Evolutionary conservation across 2,113 vertebrate genomes (phyloP).

Genomic region (Seriola quinqueradiata): DNA sequence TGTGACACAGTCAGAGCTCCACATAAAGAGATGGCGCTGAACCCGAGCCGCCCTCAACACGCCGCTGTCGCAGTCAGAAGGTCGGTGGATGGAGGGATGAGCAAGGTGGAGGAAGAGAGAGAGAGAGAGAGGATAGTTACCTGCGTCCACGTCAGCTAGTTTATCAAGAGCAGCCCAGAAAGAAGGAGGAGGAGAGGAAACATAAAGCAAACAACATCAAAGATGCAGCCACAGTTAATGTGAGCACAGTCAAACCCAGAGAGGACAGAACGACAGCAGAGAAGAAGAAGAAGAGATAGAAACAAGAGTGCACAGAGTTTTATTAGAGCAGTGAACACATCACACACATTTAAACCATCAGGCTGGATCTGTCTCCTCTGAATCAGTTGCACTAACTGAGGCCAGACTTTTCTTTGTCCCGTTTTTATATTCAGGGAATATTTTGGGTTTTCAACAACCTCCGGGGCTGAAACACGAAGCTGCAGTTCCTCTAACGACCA

Average conservation of each 20-base stretch:
- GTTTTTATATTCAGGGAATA: no score
- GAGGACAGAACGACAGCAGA: background rate
- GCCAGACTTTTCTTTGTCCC: no score
- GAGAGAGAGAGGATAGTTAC: conserved; percentile 88
- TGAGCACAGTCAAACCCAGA: conserved; percentile 58
- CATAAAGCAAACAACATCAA: conserved; percentile 79
- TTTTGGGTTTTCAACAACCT: no score
- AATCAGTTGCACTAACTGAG: no score
- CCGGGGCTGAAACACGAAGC: no score
- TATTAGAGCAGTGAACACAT: no score
- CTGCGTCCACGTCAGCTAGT: conserved; percentile 99
- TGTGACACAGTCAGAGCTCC: no score
- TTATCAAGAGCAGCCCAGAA: conserved; percentile 70
- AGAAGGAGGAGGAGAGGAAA: conserved; percentile 76
- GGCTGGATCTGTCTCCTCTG: no score
- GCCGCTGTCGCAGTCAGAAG: conserved; percentile 7
- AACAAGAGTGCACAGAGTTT: background rate
- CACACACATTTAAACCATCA: no score
- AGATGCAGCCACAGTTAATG: conserved; percentile 69
- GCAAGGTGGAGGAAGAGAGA: background rate
- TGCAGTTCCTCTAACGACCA: no score
- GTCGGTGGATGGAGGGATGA: background rate
- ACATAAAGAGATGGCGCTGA: conserved; percentile 2
- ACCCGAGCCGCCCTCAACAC: conserved; percentile 1
- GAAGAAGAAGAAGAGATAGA: background rate